A percentile compares a stretch with the other conserved stretches of the same genome.
These are phyloP conservation scores for Synergus gifuensis DNA, from an alignment of 2,888 invertebrate genomes.

Conservation along the genomic window DNA sequence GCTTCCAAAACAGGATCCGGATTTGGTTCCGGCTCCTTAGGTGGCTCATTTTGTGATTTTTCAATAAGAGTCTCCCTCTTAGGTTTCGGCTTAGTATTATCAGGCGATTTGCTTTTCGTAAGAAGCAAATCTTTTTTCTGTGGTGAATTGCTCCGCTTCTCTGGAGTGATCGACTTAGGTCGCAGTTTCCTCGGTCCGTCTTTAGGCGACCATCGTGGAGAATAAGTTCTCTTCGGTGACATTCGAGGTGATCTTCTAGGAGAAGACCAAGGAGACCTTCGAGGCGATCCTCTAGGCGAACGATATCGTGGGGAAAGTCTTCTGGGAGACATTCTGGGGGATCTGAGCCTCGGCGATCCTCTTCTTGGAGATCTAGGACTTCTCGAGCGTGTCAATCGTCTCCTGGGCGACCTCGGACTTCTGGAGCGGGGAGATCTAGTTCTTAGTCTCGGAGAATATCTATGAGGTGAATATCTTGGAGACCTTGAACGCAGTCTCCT, in stretches of 20 bases:
- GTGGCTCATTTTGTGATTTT: conserved; percentile 41
- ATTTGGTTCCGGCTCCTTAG: conserved; percentile 25
- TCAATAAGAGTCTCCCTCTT: conserved; percentile 54
- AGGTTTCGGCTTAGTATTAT: conserved; percentile 44
- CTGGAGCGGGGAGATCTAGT: conserved; percentile 54
- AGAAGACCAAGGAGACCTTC: conserved; percentile 45
- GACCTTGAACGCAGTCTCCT: conserved; percentile 62
- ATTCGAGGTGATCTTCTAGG: conserved; percentile 63
- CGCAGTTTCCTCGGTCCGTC: conserved; percentile 62
- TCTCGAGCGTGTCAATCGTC: conserved; percentile 47
- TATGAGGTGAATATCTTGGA: conserved; percentile 62
- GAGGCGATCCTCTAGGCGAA: conserved; percentile 57
- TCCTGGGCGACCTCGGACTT: conserved; percentile 58
- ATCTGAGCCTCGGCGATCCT: conserved; percentile 44
- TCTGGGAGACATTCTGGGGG: conserved; percentile 57
- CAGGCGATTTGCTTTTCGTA: conserved; percentile 48
- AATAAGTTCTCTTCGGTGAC: conserved; percentile 59
- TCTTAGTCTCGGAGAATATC: conserved; percentile 58
- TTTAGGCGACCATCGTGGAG: conserved; percentile 66
- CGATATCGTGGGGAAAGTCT: conserved; percentile 43
- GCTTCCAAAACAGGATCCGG: conserved; percentile 79
- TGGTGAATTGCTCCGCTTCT: conserved; percentile 52
- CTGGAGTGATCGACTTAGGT: conserved; percentile 61
- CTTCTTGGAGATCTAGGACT: conserved; percentile 45
- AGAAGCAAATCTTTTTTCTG: conserved; percentile 46